Evolutionary conservation across 1,140 invertebrate species (phyloP).

Genomic region (Trichoplusia ni): DNA sequence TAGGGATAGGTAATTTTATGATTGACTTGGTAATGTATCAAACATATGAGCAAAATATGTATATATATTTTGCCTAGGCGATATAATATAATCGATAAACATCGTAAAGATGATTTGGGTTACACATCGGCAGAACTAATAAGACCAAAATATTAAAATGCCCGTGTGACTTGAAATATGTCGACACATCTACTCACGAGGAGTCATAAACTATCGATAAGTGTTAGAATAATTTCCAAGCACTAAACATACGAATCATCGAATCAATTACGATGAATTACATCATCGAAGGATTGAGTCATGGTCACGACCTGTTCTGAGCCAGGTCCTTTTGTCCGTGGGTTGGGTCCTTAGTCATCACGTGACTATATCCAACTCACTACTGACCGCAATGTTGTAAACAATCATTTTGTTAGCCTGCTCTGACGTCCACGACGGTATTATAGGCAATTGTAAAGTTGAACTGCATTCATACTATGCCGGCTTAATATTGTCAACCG

Average conservation of each 20-base stretch:
- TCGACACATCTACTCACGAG: too few species aligned
- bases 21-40: too few species aligned
- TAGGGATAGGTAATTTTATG: too few species aligned
- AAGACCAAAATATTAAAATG: too few species aligned
- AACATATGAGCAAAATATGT: too few species aligned
- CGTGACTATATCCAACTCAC: slow-evolving; percentile 52
- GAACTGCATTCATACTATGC: slow-evolving; percentile 7
- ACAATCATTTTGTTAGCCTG: slow-evolving; percentile 57
- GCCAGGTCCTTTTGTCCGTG: slow-evolving; percentile 64
- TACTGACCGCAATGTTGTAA: slow-evolving; percentile 66
- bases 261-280: slow-evolving; percentile 73
- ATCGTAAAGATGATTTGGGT: too few species aligned
- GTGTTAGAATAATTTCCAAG: slow-evolving; percentile 39
- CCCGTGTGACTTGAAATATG: too few species aligned
- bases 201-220: slow-evolving; percentile 43
- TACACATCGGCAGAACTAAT: too few species aligned
- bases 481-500: slow-evolving; percentile 18
- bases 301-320: slow-evolving; percentile 61
- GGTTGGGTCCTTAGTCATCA: slow-evolving; percentile 70
- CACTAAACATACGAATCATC: slow-evolving; percentile 70
- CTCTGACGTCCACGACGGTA: slow-evolving; percentile 51
- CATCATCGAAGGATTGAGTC: slow-evolving; percentile 78
- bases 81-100: too few species aligned
- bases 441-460: slow-evolving; percentile 29
- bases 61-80: too few species aligned